These are phyloP conservation scores for Perodicticus potto DNA, from an alignment of 2,797 vertebrate species.

Conservation along the genomic window DNA sequence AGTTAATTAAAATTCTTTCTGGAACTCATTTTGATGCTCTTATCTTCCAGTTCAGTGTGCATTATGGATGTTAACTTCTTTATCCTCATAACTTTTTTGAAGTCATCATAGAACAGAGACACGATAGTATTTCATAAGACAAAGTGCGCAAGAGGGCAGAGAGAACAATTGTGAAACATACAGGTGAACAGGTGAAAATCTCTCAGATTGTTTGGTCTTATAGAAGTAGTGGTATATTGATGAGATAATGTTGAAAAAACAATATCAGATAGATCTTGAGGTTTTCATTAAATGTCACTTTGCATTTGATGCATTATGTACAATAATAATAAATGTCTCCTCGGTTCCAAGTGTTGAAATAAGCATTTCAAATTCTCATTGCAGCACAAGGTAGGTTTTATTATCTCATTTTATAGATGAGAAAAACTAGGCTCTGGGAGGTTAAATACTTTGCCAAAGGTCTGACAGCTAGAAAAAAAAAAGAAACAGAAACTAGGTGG, in stretches of 20 bases:
- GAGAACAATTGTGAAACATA: not conserved
- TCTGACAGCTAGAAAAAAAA: not conserved
- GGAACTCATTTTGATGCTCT: constrained; percentile 18
- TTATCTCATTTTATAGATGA: not conserved
- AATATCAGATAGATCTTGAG: not conserved
- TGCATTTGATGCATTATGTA: not conserved
- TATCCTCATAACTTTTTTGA: constrained; percentile 4
- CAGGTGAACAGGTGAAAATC: not conserved
- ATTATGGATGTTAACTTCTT: constrained; percentile 28
- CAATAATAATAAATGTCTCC: not conserved
- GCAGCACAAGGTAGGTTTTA: not conserved
- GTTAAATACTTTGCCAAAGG: not conserved
- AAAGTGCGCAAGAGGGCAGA: constrained; percentile 14
- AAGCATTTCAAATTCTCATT: constrained; percentile 2
- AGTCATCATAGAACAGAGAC: not conserved
- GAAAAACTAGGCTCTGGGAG: not conserved
- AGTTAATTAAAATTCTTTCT: constrained; percentile 59
- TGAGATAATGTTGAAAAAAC: not conserved
- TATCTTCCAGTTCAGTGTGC: not conserved
- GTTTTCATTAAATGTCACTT: not conserved
- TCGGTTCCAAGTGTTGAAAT: not conserved
- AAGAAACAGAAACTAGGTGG: not conserved
- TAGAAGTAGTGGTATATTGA: not conserved
- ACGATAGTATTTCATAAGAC: constrained; percentile 38
- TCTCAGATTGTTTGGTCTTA: not conserved